Evolutionary conservation across 2,797 vertebrate genomes (phyloP).

Genomic region (Enteromius argenteus): DNA sequence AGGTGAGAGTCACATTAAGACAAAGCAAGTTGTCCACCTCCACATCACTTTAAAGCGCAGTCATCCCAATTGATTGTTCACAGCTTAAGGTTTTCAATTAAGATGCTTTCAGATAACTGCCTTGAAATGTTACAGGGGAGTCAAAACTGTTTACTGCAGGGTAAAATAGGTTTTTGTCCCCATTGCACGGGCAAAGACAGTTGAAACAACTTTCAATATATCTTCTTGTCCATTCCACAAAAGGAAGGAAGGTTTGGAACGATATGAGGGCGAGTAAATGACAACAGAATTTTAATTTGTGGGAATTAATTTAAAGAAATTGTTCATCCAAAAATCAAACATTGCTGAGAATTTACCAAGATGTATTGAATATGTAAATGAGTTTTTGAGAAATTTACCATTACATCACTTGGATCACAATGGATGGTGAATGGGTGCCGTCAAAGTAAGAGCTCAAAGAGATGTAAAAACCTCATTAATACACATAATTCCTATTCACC

Average conservation of each 20-base stretch:
- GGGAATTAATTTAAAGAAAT: not conserved
- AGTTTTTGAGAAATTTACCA: not conserved
- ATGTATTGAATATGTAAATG: not conserved
- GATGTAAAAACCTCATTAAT: not conserved
- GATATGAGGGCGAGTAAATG: not conserved
- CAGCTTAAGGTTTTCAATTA: constrained; percentile 3
- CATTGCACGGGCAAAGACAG: not conserved
- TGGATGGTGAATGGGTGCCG: not conserved
- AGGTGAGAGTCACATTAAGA: not conserved
- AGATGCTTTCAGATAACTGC: constrained; percentile 7
- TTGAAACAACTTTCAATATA: not conserved
- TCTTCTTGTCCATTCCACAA: not conserved
- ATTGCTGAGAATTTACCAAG: not conserved
- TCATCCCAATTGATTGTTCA: not conserved
- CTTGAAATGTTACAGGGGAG: not conserved
- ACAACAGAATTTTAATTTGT: not conserved
- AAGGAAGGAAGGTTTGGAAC: not conserved
- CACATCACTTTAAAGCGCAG: not conserved
- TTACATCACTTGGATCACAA: not conserved
- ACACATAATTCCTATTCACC: not conserved
- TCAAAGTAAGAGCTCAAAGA: not conserved
- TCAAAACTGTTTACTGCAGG: not conserved
- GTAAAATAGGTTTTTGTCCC: not conserved
- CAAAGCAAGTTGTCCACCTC: not conserved
- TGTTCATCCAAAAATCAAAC: not conserved